Evolutionary conservation across 2,113 vertebrate species (phyloP), one percentile per base, ranked within the genome.

Genomic region (Sakesphorus luctuosus): DNA sequence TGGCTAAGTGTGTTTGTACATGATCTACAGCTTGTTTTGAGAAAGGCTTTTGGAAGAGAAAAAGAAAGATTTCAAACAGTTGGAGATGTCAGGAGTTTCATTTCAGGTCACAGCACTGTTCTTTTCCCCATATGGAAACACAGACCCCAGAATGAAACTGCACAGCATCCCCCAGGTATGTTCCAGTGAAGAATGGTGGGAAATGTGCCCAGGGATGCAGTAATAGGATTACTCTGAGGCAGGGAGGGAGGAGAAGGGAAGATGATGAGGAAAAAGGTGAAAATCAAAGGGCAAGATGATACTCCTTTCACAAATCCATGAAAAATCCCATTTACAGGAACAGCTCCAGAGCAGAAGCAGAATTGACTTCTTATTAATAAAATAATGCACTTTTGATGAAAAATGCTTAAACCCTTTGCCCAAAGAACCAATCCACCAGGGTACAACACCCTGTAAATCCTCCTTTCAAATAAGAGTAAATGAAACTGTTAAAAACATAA

Each of bases 11-110:
- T n/a, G 97, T 98, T 90, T 99, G 99, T 35, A 99, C 99, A 1
- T 99, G 99, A 84, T 99, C 99, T 92, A 99, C 99, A 16, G 99
- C 98, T 96, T 98, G 98, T 97, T 99, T 99, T 8, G 99, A 99
- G 96, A 99, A 99, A 3, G 98, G 98, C 99, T 99, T 98, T 87
- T 35, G 95, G 29, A 80, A 94, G 94, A 97, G 83, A 93, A 80
- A 65, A 75, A 94, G 38, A 90, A 81, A 40, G 29, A 9, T 74
- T 79, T 90, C 76, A 88, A 67, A 61, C 61, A 77, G 84, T 26
- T 81, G 88, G 67, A 77, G 89, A 33, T 2, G 50, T 36, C 35
- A 47, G 14, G 61, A 62, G 23, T 25, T 89, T 82, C 71, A 58
- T 26, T 66, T 46, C 25, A 52, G n/a, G n/a, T 53, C 66, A 25